Evolutionary conservation across 92 coral and sea anemone genomes (phyloP), one percentile per base, ranked within the genome.

Genomic region (Bergia puertoricense): DNA sequence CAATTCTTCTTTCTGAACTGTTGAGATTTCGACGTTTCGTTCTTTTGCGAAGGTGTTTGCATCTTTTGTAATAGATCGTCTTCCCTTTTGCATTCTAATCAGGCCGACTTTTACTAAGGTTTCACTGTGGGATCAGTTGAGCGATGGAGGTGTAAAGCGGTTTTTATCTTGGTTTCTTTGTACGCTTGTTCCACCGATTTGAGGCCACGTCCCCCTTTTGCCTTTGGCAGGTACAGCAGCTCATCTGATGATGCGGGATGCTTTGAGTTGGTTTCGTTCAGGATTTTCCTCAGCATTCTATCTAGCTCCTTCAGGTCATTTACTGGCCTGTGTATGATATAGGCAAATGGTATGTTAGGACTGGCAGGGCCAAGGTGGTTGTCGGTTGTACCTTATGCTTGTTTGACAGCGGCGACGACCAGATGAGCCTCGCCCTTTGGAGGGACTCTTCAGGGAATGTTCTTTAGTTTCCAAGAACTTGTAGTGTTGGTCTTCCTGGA

Each of bases 401-500:
- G 79, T 46, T 8, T 46, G 50, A 46, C 50, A 46, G 50, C 50
- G 50, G 50, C 50, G 50, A 46, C 8, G 50, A 59, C 77, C 88
- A 67, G 44, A 84, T 84, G 1, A 84, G 23, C 88, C 79, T 66
- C 48, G 50, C 88, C 40, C 79, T 23, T 65, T 66, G 79, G 3
- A 84, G 45, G 50, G 66, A 84, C 66, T 66, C 18, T 65, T 45
- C 46, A 62, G 51, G 50, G 50, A 6, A 46, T 8, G 50, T 46
- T 46, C 50, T 46, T 6, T 76, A 5, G 80, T 76, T 44, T 38
- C 44, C 44, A 76, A 44, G 51, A 76, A 76, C 80, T 39, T 76
- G 80, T 76, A 76, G 80, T 5, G 80, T 76, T 76, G 54, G 80
- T 76, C 80, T 76, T 76, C 80, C 80, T 76, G 80, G 80, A 76